A percentile compares a stretch with the other conserved stretches of the same genome.
Evolutionary conservation across 2,797 vertebrate genomes (phyloP).

Genomic region (Lepus oiostolus): DNA sequence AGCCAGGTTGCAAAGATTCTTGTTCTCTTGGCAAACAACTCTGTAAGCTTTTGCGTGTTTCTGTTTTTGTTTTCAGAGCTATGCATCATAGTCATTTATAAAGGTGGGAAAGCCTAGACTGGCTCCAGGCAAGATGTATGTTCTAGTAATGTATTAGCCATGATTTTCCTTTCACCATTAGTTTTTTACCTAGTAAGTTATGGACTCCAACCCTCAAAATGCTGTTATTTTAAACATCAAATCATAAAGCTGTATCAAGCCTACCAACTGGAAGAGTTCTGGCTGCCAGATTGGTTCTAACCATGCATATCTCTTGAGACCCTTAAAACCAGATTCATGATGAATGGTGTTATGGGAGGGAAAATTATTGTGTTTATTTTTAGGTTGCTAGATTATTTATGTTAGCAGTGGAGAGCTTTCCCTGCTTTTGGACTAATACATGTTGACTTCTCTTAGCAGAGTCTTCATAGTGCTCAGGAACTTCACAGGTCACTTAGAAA

Average conservation of each 20-base stretch:
- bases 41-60: background rate
- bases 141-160: conserved; percentile 38
- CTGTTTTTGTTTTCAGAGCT: background rate
- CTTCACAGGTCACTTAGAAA: conserved; percentile 22
- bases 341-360: conserved; percentile 2
- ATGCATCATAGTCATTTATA: conserved; percentile 34
- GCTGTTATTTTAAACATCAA: conserved; percentile 62
- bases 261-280: conserved; percentile 43
- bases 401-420: background rate
- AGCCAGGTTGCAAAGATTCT: conserved; percentile 14
- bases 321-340: conserved; percentile 46
- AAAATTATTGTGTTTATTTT: conserved; percentile 57
- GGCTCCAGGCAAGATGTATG: conserved; percentile 26
- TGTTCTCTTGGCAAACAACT: conserved; percentile 43
- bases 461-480: conserved; percentile 40
- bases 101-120: conserved; percentile 32
- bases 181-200: conserved; percentile 52
- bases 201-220: conserved; percentile 22
- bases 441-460: conserved; percentile 27
- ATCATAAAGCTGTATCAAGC: conserved; percentile 40
- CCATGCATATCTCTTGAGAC: conserved; percentile 20
- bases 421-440: conserved; percentile 53
- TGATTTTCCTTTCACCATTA: conserved; percentile 61
- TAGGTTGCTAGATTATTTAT: conserved; percentile 58
- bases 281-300: conserved; percentile 33